A percentile compares a stretch with the other conserved stretches of the same genome.
phyloP scores from a whole-genome alignment of 2,797 vertebrate genomes.

The Periparus ater region DNA sequence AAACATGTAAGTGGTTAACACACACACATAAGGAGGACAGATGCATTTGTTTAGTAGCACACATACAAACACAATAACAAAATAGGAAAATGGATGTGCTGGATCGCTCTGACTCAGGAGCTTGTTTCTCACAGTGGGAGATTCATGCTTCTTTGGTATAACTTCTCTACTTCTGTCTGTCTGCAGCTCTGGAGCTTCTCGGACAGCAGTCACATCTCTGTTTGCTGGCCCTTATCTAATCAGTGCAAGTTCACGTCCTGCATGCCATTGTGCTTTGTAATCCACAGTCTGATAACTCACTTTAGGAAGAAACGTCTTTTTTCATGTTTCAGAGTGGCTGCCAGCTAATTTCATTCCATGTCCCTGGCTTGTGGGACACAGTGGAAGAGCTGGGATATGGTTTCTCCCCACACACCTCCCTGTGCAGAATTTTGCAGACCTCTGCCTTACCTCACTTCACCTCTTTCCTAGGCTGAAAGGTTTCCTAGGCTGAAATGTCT shows the following conservation, averaged over 20 bases:
- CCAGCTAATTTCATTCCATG: not conserved
- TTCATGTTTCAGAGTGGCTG: not conserved
- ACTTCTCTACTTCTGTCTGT: not conserved
- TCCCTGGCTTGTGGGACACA: not conserved
- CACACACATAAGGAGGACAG: accelerated
- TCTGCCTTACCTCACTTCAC: not conserved
- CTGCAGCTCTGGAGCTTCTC: not conserved
- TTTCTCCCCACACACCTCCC: not conserved
- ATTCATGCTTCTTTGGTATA: not conserved
- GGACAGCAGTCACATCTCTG: not conserved
- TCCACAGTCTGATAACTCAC: not conserved
- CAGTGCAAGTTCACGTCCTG: not conserved
- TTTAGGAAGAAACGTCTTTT: not conserved
- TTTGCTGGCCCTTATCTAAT: conserved; percentile 36
- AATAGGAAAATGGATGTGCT: not conserved
- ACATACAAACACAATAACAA: not conserved
- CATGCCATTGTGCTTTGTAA: not conserved
- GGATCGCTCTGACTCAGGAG: not conserved
- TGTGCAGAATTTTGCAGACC: not conserved
- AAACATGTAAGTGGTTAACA: not conserved
- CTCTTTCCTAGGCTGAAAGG: not conserved
- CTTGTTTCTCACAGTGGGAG: not conserved
- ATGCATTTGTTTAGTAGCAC: not conserved
- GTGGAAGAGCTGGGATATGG: not conserved
- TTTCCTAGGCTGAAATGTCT: not conserved